Base-by-base conservation (phyloP, 2,113 vertebrate genomes). In the Phrynosoma blainvillii region DNA sequence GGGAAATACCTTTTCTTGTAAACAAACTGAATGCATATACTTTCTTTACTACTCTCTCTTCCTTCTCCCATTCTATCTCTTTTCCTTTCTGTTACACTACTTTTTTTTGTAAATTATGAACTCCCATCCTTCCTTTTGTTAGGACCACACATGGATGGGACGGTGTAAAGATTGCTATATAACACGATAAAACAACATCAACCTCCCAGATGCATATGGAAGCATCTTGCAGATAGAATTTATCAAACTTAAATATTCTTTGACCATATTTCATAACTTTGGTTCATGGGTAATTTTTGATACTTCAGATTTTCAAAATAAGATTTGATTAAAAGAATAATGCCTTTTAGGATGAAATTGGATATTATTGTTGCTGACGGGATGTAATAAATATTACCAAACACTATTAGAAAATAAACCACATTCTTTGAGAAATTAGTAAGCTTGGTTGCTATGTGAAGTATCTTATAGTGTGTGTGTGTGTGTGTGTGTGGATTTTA, bases 361-460 rank as follows among this genome's bases (percentile, higher is more conserved):
- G 59, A 85, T 47, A 36, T 77, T 66, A 65, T 65, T 66, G 62
- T 27, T 65, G 40, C 86, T 84, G 85, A 86, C 88, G 89, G 32
- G 86, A 27, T 85, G 90, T 90, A 86, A 86, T 90, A 90, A 77
- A 91, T 77, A 90, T 82, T 74, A 76, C 32, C 32, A 11, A 82
- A 82, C 71, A 75, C 36, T 75, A 93, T 84, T 86, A 82, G 87
- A 73, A 90, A 86, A 88, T 6, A 47, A 88, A 89, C 18, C 86
- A 89, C 13, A 6, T 81, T n/a, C 83, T 87, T 92, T 66, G 85
- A 90, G 86, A 92, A 91, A 80, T 87, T 36, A 75, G 25, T 52
- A 70, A 83, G 74, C 21, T 2, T 89, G 76, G 87, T 18, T 62
- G 83, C 82, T 6, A 27, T 74, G 73, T 75, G 79, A 86, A 86